Base-by-base conservation (phyloP, 2,113 vertebrate species). In the Lamprotornis superbus region DNA sequence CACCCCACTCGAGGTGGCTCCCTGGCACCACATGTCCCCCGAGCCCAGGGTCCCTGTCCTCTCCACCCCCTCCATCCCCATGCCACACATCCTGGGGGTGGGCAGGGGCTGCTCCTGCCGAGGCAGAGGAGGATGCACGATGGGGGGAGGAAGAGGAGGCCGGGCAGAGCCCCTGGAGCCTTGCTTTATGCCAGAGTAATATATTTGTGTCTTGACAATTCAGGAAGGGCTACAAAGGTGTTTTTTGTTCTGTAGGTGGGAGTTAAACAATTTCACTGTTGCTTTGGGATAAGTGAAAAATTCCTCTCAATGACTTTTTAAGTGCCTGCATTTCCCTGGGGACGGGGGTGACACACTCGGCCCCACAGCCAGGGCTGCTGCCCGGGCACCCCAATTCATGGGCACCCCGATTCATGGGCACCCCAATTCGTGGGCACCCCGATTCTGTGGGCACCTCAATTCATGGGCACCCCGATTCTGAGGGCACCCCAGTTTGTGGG, bases 291-390 rank as follows among this genome's bases (percentile, higher is more conserved):
- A 65, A 74, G n/a, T 84, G 84, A 65, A 60, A 64, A 74, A 59
- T 87, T 76, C 90, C 84, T 95, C 69, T 68, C 15, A 47, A 42
- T 69, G 90, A 89, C 77, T 63, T 68, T 68, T 59, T 50, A 96
- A 96, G 96, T 96, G 94, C 96, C 95, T 96, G 91, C 90, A 60
- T 61, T 55, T 68, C 91, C 90, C 85, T 42, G 31, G 11, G 23
- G 11, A 22, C 5, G 12, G 87, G 84, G 50, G 81, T 65, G 40
- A 74, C 2, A 0, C 4, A 7, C 80, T 59, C 4, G 1, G 39
- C 63, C 40, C 69, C 6, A 0, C 2, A 7, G 61, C 35, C 0
- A 1, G 46, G 57, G 64, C 63, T 49, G 78, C 49, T 33, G 47
- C 68, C 60, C 3, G 37, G 57, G 39, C 57, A 60, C 44, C 64